phyloP scores from a whole-genome alignment of 2,888 invertebrate species.

The Carcina quercana region DNA sequence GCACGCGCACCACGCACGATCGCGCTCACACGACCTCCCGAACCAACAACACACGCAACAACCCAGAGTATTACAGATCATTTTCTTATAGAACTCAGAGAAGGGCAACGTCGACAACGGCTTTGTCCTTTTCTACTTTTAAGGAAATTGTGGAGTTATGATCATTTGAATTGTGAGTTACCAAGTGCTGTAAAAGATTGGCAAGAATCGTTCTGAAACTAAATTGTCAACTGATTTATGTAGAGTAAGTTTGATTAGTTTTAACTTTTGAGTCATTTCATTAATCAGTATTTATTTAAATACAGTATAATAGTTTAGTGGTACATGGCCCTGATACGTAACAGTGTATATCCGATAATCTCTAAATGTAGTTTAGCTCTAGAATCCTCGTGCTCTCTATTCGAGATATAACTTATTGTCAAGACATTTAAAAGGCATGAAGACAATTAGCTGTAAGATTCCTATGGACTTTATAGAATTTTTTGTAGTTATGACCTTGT shows the following conservation, averaged over 20 bases:
- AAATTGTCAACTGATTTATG: constrained; percentile 18
- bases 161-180: constrained; percentile 34
- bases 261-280: constrained; percentile 30
- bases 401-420: too few relatives aligned
- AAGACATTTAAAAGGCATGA: too few relatives aligned
- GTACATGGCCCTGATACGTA: neutral
- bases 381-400: too few relatives aligned
- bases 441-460: too few relatives aligned
- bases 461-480: too few relatives aligned
- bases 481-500: too few relatives aligned
- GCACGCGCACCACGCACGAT: constrained; percentile 32
- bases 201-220: constrained; percentile 14
- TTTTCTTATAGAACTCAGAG: constrained; percentile 62
- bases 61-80: constrained; percentile 64
- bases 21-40: constrained; percentile 57
- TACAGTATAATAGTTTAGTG: constrained; percentile 2
- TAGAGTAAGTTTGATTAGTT: constrained; percentile 13
- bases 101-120: constrained; percentile 33
- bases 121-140: constrained; percentile 32
- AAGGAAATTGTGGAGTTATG: constrained; percentile 6
- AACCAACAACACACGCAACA: constrained; percentile 32
- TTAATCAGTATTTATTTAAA: constrained; percentile 33
- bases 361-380: too few relatives aligned
- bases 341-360: neutral
- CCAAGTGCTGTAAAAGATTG: constrained; percentile 33